Percentiles rank a stretch among this genome's conserved stretches.
phyloP scores from a whole-genome alignment of 2,888 invertebrate species.

The Syritta pipiens region DNA sequence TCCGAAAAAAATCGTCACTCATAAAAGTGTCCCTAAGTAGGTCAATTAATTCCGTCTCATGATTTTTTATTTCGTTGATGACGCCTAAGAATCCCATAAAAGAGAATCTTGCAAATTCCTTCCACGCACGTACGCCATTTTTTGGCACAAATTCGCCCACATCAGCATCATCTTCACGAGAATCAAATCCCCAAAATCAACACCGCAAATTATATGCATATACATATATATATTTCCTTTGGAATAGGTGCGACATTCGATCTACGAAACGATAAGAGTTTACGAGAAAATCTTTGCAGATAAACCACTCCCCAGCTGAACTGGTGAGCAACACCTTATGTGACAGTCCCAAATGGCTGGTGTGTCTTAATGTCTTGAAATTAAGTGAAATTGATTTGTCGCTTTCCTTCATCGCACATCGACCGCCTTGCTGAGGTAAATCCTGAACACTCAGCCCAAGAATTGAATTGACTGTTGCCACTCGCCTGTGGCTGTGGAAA shows the following conservation, averaged over 20 bases:
- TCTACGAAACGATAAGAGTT: neutral
- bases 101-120: neutral
- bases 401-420: too few relatives aligned
- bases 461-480: conserved; percentile 8
- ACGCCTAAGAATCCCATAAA: neutral
- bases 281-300: conserved; percentile 2
- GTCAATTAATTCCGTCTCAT: conserved; percentile 10
- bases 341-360: conserved; percentile 5
- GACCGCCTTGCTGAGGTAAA: too few relatives aligned
- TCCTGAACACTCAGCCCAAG: neutral
- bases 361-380: neutral
- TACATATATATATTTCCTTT: too few relatives aligned
- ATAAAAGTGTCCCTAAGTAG: conserved; percentile 2
- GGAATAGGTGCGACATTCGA: too few relatives aligned
- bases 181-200: too few relatives aligned
- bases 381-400: conserved; percentile 31
- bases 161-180: too few relatives aligned
- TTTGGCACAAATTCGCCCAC: too few relatives aligned
- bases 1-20: neutral
- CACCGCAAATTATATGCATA: too few relatives aligned
- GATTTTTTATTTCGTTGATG: neutral
- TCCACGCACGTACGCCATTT: too few relatives aligned
- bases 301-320: conserved; percentile 12
- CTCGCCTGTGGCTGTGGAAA: conserved; percentile 11
- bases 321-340: conserved; percentile 7